These are phyloP conservation scores for Clamator glandarius DNA, from an alignment of 2,797 vertebrate species.

Conservation along the genomic window DNA sequence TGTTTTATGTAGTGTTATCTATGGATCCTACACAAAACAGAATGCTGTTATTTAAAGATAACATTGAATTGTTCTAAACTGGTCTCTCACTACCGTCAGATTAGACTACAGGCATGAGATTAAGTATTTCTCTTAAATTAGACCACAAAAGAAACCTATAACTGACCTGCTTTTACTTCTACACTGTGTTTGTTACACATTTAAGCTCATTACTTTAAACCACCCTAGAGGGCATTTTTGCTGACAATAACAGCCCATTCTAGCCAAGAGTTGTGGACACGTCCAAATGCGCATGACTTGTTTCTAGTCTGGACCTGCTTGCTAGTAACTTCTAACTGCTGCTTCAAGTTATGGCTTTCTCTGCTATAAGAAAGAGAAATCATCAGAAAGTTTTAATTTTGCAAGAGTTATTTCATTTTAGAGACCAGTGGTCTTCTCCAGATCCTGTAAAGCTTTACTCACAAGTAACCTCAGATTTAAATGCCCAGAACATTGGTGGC, in stretches of 20 bases:
- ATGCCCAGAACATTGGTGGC: not conserved
- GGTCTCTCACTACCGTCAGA: not conserved
- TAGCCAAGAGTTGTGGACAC: constrained; percentile 9
- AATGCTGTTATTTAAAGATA: not conserved
- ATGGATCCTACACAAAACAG: not conserved
- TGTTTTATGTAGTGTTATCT: constrained; percentile 20
- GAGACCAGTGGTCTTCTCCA: constrained; percentile 10
- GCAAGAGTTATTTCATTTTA: constrained; percentile 20
- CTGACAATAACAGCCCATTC: constrained; percentile 5
- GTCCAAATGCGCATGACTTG: constrained; percentile 17
- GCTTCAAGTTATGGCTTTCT: not conserved
- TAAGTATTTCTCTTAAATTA: constrained; percentile 39
- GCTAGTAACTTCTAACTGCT: not conserved
- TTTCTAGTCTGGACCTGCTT: constrained; percentile 25
- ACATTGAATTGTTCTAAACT: not conserved
- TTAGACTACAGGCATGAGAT: constrained; percentile 11
- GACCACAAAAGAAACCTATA: constrained; percentile 12
- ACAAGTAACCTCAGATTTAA: constrained; percentile 32
- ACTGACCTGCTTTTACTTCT: constrained; percentile 17
- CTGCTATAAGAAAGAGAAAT: not conserved
- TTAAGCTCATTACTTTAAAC: constrained; percentile 30
- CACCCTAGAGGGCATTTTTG: not conserved
- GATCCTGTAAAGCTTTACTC: constrained; percentile 13
- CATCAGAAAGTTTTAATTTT: constrained; percentile 31
- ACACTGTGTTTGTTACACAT: not conserved